A percentile compares a stretch with the other conserved stretches of the same genome.
Conservation (phyloP, 2,888 invertebrate species). For the Lampropteryx suffumata region DNA sequence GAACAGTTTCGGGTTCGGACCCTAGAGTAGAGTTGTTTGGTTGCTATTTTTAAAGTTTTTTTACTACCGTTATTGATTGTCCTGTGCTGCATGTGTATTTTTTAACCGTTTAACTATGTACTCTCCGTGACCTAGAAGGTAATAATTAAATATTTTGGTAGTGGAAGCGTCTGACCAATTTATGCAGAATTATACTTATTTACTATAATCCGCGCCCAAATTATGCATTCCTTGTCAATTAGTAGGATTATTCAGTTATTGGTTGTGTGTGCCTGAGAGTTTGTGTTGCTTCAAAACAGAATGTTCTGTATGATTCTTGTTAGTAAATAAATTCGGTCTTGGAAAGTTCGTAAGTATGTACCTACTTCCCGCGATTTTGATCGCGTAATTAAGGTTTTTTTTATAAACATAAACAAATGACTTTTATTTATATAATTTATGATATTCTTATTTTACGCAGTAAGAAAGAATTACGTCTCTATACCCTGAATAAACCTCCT, state of each 20-base stretch:
- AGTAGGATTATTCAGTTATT: not conserved
- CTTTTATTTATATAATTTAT: too few relatives aligned
- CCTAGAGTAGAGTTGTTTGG: slow-evolving; percentile 50
- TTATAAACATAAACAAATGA: too few relatives aligned
- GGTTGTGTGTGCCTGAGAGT: not conserved
- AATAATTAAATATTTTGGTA: slow-evolving; percentile 27
- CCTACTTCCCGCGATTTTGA: too few relatives aligned
- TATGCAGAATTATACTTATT: slow-evolving; percentile 40
- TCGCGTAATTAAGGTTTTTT: too few relatives aligned
- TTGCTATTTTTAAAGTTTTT: slow-evolving; percentile 35
- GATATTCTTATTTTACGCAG: too few relatives aligned
- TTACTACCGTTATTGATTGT: slow-evolving; percentile 25
- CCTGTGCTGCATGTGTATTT: slow-evolving; percentile 27
- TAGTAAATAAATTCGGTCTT: too few relatives aligned
- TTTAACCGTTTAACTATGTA: slow-evolving; percentile 15
- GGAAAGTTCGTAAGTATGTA: too few relatives aligned
- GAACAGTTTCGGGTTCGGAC: slow-evolving; percentile 50
- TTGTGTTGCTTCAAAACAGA: not conserved
- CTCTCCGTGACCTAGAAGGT: too few relatives aligned
- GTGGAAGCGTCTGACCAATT: slow-evolving; percentile 17
- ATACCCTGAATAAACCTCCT: too few relatives aligned
- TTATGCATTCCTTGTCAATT: slow-evolving; percentile 21
- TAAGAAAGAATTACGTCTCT: too few relatives aligned
- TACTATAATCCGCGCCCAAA: slow-evolving; percentile 32
- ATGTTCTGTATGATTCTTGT: too few relatives aligned